These are phyloP conservation scores for Chironomus riparius DNA, from an alignment of 2,888 invertebrate genomes.

Conservation along the genomic window DNA sequence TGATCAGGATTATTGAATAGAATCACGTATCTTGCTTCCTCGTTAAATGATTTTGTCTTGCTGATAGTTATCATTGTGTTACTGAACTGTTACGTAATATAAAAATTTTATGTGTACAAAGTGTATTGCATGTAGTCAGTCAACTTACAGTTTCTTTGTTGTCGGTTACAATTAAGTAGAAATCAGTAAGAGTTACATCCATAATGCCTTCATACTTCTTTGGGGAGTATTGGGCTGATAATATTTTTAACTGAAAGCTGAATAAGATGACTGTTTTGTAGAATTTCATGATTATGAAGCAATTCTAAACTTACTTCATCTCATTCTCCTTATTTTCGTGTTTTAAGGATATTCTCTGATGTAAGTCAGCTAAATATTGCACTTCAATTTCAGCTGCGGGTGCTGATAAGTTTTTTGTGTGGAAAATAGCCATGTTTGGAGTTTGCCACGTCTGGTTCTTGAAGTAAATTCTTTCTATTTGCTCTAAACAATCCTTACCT, in stretches of 20 bases:
- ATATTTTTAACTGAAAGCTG: constrained; percentile 26
- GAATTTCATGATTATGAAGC: neutral
- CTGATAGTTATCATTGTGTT: constrained; percentile 31
- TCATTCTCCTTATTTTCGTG: constrained; percentile 29
- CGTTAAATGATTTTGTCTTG: constrained; percentile 38
- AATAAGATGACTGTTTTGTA: neutral
- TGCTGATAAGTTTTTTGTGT: constrained; percentile 36
- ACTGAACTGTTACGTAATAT: constrained; percentile 14
- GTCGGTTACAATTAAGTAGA: constrained; percentile 38
- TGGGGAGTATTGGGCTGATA: neutral
- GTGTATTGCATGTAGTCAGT: neutral
- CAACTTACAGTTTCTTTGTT: constrained; percentile 30
- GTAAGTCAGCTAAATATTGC: constrained; percentile 35
- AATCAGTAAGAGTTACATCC: constrained; percentile 33
- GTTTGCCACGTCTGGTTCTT: constrained; percentile 14
- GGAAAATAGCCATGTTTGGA: constrained; percentile 35
- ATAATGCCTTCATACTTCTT: neutral
- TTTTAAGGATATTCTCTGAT: constrained; percentile 28
- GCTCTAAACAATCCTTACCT: constrained; percentile 28
- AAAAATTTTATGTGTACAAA: neutral
- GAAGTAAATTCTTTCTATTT: constrained; percentile 27
- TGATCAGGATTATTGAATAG: constrained; percentile 36
- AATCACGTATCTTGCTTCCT: constrained; percentile 38
- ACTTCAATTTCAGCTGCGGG: constrained; percentile 40
- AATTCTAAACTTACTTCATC: constrained; percentile 30